Evolutionary conservation across 2,797 vertebrate genomes (phyloP).

Genomic region (Dermochelys coriacea): DNA sequence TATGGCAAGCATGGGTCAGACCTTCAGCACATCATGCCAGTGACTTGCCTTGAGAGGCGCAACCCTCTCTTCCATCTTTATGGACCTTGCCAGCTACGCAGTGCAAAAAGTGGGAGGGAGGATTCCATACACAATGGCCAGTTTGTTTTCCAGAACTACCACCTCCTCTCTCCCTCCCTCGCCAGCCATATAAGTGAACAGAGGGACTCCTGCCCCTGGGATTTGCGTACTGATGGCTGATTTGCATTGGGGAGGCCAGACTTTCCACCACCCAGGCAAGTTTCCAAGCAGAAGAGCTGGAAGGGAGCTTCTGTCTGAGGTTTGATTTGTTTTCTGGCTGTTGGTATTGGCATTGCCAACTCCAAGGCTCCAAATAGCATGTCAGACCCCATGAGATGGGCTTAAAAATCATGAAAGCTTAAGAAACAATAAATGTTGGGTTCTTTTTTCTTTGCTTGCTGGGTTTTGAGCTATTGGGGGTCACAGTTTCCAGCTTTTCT

Average conservation of each 20-base stretch:
- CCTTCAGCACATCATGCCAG: neutral
- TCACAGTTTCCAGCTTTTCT: neutral
- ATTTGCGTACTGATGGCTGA: neutral
- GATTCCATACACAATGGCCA: neutral
- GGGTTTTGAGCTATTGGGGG: neutral
- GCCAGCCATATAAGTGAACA: neutral
- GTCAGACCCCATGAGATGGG: neutral
- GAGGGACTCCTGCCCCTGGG: neutral
- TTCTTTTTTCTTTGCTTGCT: neutral
- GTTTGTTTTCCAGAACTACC: neutral
- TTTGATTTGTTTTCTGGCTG: constrained; percentile 7
- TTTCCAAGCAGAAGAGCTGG: neutral
- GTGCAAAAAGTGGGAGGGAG: neutral
- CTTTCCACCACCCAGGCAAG: neutral
- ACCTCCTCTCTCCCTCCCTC: neutral
- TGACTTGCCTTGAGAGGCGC: neutral
- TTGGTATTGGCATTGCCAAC: neutral
- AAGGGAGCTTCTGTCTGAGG: neutral
- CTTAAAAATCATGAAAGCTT: constrained; percentile 26
- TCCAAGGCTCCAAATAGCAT: neutral
- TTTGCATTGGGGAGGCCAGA: neutral
- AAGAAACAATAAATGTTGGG: neutral
- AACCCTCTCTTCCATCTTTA: neutral
- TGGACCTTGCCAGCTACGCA: neutral
- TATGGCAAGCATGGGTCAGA: neutral